A percentile compares a stretch with the other conserved stretches of the same genome.
Evolutionary conservation across 1,140 invertebrate species (phyloP).

Genomic region (Drosophila grimshawi): DNA sequence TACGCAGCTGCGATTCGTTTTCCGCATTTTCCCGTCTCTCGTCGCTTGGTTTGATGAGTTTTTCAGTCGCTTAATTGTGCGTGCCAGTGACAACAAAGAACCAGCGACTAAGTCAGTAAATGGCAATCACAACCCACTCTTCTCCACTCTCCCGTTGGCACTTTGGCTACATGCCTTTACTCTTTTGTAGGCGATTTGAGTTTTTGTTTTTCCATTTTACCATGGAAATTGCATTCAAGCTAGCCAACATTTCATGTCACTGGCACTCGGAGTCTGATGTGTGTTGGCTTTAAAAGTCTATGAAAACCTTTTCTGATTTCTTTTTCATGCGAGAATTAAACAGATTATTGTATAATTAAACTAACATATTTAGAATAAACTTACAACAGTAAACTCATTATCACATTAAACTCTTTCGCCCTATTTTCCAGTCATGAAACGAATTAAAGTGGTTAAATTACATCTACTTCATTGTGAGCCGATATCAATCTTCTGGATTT

Average conservation of each 20-base stretch:
- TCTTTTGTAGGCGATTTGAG: background rate
- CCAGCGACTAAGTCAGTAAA: background rate
- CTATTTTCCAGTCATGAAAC: background rate
- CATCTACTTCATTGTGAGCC: background rate
- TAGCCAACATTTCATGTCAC: background rate
- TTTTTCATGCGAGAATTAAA: background rate
- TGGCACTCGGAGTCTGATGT: background rate
- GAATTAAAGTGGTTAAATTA: background rate
- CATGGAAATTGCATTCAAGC: slow-evolving; percentile 11
- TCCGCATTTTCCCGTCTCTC: slow-evolving; percentile 6
- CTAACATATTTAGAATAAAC: background rate
- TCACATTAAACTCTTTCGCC: background rate
- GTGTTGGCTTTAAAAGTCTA: background rate
- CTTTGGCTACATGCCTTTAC: slow-evolving; percentile 4
- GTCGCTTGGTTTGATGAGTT: slow-evolving; percentile 39
- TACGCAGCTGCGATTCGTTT: slow-evolving; percentile 21
- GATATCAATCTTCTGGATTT: background rate
- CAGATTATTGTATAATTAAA: background rate
- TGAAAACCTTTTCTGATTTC: background rate
- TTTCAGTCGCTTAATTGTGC: slow-evolving; percentile 39
- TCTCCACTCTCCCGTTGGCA: slow-evolving; percentile 1
- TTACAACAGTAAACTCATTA: background rate
- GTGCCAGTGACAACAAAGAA: slow-evolving; percentile 34
- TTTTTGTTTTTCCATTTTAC: slow-evolving; percentile 1
- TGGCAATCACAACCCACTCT: slow-evolving; percentile 2